Evolutionary conservation across 2,113 vertebrate species (phyloP).

Genomic region (Peromyscus leucopus): DNA sequence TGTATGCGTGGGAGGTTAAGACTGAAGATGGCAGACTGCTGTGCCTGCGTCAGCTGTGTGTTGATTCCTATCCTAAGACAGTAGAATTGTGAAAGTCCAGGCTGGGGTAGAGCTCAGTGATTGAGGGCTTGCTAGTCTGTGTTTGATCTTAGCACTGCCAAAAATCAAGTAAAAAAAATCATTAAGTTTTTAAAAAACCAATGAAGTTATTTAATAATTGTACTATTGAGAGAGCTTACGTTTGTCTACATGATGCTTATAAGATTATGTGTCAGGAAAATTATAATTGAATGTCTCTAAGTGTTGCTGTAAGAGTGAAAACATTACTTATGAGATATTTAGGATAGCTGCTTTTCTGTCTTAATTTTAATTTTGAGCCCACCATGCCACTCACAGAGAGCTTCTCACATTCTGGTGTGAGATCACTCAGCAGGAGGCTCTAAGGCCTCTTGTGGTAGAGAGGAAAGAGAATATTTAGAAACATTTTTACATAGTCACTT

Average conservation of each 20-base stretch:
- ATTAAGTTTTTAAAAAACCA: neutral
- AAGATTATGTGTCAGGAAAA: neutral
- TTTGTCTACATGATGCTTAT: constrained; percentile 38
- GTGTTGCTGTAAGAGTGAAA: neutral
- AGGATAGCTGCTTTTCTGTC: neutral
- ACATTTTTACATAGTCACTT: constrained; percentile 38
- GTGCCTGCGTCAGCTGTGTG: neutral
- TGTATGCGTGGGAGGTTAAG: neutral
- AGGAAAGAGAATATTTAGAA: constrained; percentile 18
- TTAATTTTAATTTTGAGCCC: constrained; percentile 34
- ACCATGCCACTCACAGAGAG: constrained; percentile 21
- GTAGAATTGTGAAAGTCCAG: neutral
- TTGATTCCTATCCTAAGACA: constrained; percentile 39
- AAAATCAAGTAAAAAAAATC: neutral
- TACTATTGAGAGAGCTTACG: neutral
- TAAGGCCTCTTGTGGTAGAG: neutral
- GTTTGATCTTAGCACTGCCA: neutral
- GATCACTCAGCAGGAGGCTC: neutral
- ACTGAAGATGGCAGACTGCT: constrained; percentile 17
- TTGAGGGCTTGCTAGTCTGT: neutral
- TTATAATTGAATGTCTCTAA: constrained; percentile 20
- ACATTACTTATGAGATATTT: neutral
- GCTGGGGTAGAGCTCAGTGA: neutral
- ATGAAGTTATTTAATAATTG: constrained; percentile 55
- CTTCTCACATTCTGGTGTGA: neutral